Evolutionary conservation across 2,888 invertebrate genomes (phyloP).

Genomic region (Ectobius pallidus): DNA sequence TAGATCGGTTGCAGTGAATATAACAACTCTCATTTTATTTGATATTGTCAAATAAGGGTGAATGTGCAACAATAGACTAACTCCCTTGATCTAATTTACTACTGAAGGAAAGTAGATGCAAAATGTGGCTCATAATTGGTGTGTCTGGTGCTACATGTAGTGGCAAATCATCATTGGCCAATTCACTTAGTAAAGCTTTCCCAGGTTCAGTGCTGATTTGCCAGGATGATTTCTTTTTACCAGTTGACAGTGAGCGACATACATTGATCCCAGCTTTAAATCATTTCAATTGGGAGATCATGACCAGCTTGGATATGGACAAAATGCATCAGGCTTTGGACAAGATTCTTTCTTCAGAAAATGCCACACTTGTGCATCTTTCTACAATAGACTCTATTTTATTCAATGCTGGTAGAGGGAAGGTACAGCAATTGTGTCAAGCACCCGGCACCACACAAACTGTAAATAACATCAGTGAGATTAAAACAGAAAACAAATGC

Average conservation of each 20-base stretch:
- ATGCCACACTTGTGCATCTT: neutral
- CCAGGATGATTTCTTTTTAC: conserved; percentile 79
- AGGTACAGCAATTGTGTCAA: too few species aligned
- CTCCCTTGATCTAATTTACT: too few species aligned
- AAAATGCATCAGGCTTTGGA: conserved; percentile 68
- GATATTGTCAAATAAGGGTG: too few species aligned
- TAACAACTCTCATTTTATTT: too few species aligned
- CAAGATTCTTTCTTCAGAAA: conserved; percentile 43
- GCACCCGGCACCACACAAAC: too few species aligned
- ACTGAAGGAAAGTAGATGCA: too few species aligned
- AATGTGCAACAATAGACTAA: too few species aligned
- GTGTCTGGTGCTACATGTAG: conserved; percentile 83
- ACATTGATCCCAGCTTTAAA: conserved; percentile 66
- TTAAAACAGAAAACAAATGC: neutral
- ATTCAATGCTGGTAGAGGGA: too few species aligned
- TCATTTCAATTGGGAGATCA: conserved; percentile 77
- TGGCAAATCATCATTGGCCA: conserved; percentile 79
- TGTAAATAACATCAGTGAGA: conserved; percentile 36
- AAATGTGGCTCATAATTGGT: conserved; percentile 65
- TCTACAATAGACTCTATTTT: too few species aligned
- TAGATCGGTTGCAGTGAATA: too few species aligned
- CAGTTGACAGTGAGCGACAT: conserved; percentile 69
- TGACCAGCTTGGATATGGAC: conserved; percentile 74
- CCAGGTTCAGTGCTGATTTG: conserved; percentile 61
- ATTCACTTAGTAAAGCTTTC: conserved; percentile 58